Percentiles rank a stretch among this genome's conserved stretches.
Evolutionary conservation across 2,888 invertebrate species (phyloP).

Genomic region (Hydropsyche betteni): DNA sequence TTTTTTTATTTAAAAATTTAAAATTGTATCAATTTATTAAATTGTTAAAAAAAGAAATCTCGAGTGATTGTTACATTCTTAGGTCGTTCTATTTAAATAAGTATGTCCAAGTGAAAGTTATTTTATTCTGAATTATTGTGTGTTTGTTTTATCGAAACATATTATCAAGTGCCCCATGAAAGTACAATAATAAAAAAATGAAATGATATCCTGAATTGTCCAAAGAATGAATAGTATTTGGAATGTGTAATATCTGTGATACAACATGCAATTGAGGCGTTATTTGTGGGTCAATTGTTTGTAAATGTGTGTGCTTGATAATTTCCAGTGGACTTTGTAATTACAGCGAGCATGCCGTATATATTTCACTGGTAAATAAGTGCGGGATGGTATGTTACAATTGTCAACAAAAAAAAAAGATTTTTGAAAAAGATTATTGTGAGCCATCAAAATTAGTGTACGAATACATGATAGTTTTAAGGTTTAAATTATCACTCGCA

Average conservation of each 20-base stretch:
- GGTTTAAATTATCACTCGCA: slow-evolving; percentile 51
- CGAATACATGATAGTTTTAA: slow-evolving; percentile 50
- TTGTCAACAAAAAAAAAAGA: slow-evolving; percentile 39
- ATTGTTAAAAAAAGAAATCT: slow-evolving; percentile 30
- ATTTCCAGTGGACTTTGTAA: slow-evolving; percentile 58
- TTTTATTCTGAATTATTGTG: slow-evolving; percentile 42
- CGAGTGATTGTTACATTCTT: slow-evolving; percentile 44
- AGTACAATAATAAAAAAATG: slow-evolving; percentile 52
- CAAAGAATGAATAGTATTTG: slow-evolving; percentile 61
- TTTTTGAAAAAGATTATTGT: slow-evolving; percentile 47
- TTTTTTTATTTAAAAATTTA: slow-evolving; percentile 49
- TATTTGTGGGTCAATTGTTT: slow-evolving; percentile 69
- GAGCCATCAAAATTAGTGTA: slow-evolving; percentile 51
- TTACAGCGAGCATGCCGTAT: slow-evolving; percentile 54
- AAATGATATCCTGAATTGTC: slow-evolving; percentile 61
- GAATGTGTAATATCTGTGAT: slow-evolving; percentile 65
- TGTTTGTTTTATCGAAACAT: slow-evolving; percentile 60
- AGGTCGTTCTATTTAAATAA: slow-evolving; percentile 41
- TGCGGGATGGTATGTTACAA: slow-evolving; percentile 47
- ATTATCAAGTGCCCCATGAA: slow-evolving; percentile 61
- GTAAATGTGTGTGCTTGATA: slow-evolving; percentile 59
- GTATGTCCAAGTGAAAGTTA: slow-evolving; percentile 45
- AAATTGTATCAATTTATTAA: slow-evolving; percentile 29
- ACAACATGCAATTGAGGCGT: slow-evolving; percentile 65
- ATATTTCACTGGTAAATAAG: slow-evolving; percentile 61